A percentile compares a stretch with the other conserved stretches of the same genome.
Evolutionary conservation across 1,140 invertebrate species (phyloP).

Genomic region (Meloidogyne hapla): DNA sequence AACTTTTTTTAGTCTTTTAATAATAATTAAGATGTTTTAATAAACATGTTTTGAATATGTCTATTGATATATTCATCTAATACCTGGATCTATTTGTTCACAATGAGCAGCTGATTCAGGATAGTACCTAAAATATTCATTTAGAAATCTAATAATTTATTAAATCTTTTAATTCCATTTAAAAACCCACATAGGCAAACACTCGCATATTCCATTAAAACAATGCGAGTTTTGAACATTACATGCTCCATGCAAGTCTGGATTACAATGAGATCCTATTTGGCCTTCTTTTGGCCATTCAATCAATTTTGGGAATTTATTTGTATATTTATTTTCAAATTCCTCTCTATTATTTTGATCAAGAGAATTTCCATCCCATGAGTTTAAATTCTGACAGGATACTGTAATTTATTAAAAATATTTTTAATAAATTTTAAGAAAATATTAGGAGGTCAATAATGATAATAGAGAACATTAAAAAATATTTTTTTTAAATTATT

Average conservation of each 20-base stretch:
- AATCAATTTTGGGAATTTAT: conserved; percentile 19
- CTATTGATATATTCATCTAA: too few relatives aligned
- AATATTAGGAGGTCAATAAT: too few relatives aligned
- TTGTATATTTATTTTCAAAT: background rate
- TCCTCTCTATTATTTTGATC: background rate
- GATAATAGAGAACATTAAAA: too few relatives aligned
- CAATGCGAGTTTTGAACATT: conserved; percentile 37
- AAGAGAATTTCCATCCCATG: background rate
- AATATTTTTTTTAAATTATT: too few relatives aligned
- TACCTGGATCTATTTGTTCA: conserved; percentile 16
- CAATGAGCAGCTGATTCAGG: conserved; percentile 3
- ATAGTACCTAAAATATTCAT: conserved; percentile 13
- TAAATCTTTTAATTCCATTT: background rate
- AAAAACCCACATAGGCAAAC: conserved; percentile 30
- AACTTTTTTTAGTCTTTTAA: background rate
- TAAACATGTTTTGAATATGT: background rate
- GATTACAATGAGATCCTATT: conserved; percentile 28
- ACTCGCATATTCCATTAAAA: conserved; percentile 35
- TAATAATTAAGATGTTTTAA: background rate
- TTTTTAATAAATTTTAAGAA: too few relatives aligned
- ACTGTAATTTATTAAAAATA: too few relatives aligned
- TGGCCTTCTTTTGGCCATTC: conserved; percentile 19
- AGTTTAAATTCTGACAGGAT: too few relatives aligned
- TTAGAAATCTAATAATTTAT: background rate
- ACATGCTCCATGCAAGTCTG: conserved; percentile 13